phyloP scores from a whole-genome alignment of 1,140 invertebrate genomes.

The Hyposmocoma kahamanoa region DNA sequence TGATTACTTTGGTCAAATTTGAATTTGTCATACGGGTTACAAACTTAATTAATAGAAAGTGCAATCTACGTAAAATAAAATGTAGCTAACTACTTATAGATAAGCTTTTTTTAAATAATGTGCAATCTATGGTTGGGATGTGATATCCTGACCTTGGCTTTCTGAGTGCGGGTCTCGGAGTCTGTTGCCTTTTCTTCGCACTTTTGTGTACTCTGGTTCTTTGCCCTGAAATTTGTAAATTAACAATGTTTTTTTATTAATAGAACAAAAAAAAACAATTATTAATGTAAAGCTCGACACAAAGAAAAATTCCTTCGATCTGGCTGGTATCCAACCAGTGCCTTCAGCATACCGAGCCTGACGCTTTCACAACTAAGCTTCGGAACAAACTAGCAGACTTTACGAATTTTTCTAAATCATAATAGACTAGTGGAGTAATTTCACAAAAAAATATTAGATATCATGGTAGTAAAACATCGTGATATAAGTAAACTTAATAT shows the following conservation, averaged over 20 bases:
- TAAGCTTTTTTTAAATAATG: conserved; percentile 37
- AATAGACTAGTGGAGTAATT: too few species aligned
- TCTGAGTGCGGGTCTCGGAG: conserved; percentile 85
- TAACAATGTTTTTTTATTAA: neutral
- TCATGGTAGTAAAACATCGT: neutral
- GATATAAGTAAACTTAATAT: too few species aligned
- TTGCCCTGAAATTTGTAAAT: conserved; percentile 75
- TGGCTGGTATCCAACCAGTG: too few species aligned
- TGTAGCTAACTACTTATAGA: conserved; percentile 63
- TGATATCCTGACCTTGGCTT: conserved; percentile 80
- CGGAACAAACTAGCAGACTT: too few species aligned
- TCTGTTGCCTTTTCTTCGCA: conserved; percentile 83
- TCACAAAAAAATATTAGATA: neutral
- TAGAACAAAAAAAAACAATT: too few species aligned
- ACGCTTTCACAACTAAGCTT: too few species aligned
- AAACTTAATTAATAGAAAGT: conserved; percentile 61
- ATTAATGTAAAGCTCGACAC: too few species aligned
- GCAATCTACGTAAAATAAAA: conserved; percentile 67
- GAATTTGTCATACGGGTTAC: conserved; percentile 61
- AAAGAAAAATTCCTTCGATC: too few species aligned
- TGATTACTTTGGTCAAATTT: conserved; percentile 67
- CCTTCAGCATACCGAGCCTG: too few species aligned
- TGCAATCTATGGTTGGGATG: conserved; percentile 1
- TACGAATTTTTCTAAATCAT: too few species aligned
- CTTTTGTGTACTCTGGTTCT: conserved; percentile 87